Conservation (phyloP, 1,140 invertebrate species). For the Parapsyche elsis region DNA sequence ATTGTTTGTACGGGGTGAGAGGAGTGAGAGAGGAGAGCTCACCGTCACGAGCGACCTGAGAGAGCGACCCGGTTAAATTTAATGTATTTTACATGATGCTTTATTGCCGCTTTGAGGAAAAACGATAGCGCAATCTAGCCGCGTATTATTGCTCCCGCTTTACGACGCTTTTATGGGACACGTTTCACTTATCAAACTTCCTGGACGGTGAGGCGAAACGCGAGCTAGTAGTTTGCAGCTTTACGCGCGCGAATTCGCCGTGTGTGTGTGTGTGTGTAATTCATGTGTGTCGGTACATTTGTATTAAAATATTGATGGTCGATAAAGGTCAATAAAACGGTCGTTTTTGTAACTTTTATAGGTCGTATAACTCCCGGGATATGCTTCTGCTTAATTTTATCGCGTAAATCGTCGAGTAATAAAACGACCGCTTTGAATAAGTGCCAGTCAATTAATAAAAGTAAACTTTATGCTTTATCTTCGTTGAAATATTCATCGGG, state of each 20-base stretch:
- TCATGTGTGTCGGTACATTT: neutral
- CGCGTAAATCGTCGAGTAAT: neutral
- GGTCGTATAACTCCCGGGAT: constrained; percentile 8
- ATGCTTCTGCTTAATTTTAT: constrained; percentile 19
- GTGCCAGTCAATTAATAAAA: constrained; percentile 23
- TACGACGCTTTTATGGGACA: constrained; percentile 47
- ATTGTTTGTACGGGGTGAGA: constrained; percentile 64
- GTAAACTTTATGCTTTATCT: neutral
- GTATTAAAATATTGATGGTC: constrained; percentile 33
- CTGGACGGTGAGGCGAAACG: neutral
- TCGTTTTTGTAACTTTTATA: constrained; percentile 31
- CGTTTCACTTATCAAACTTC: constrained; percentile 40
- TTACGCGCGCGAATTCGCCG: neutral
- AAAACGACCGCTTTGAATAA: constrained; percentile 1
- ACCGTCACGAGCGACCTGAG: neutral
- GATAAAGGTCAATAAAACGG: constrained; percentile 27
- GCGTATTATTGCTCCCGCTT: constrained; percentile 53
- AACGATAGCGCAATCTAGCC: constrained; percentile 49
- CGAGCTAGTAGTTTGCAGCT: neutral
- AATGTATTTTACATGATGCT: constrained; percentile 52
- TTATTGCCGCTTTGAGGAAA: constrained; percentile 47
- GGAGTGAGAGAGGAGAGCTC: constrained; percentile 17
- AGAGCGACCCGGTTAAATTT: constrained; percentile 45
- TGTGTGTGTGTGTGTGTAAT: neutral
- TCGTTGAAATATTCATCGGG: too few relatives aligned